A percentile compares a stretch with the other conserved stretches of the same genome.
These are phyloP conservation scores for Thereva nobilitata DNA, from an alignment of 2,888 invertebrate species.

Conservation along the genomic window DNA sequence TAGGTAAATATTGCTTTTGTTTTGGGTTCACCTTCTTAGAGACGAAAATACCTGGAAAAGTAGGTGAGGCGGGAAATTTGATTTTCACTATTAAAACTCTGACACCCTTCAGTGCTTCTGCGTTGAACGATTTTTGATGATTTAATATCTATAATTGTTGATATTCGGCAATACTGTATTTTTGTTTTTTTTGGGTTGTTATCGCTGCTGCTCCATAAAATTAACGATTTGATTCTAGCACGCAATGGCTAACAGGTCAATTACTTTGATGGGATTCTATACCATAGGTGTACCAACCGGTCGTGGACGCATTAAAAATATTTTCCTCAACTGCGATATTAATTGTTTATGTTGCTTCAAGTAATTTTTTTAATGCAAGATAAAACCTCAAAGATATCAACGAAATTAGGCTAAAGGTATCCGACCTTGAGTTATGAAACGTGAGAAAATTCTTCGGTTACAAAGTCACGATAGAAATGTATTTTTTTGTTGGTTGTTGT, in stretches of 20 bases:
- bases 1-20: conserved; percentile 2
- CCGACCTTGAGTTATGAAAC: too few species aligned
- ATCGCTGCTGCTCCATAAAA: neutral
- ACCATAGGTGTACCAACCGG: neutral
- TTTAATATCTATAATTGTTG: conserved; percentile 3
- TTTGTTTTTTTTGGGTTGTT: neutral
- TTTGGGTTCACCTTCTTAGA: conserved; percentile 3
- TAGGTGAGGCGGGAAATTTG: conserved; percentile 32
- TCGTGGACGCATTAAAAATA: neutral
- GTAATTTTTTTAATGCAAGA: too few species aligned
- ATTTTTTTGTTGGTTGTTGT: too few species aligned
- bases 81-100: conserved; percentile 16
- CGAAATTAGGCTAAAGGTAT: too few species aligned
- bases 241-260: conserved; percentile 24
- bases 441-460: too few species aligned
- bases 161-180: neutral
- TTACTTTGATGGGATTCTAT: conserved; percentile 3
- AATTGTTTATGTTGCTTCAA: too few species aligned
- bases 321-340: too few species aligned
- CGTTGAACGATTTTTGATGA: conserved; percentile 31
- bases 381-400: too few species aligned
- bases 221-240: conserved; percentile 11
- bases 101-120: conserved; percentile 26
- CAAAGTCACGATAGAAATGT: too few species aligned
- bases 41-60: neutral